Base-by-base conservation (phyloP, 1,140 invertebrate genomes). In the Diploscapter pachys region DNA sequence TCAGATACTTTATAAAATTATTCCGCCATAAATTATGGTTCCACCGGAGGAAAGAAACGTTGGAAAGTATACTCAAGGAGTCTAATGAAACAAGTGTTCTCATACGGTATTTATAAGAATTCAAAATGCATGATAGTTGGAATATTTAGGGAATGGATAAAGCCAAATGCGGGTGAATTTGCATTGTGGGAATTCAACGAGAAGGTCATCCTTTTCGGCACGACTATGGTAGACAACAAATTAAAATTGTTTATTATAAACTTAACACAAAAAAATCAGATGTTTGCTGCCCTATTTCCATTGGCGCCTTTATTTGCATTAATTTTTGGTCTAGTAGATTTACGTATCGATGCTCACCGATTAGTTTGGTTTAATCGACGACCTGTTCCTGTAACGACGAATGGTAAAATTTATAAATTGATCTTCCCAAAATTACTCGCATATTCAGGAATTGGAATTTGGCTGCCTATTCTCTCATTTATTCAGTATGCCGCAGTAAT, bases 281-380 rank as follows among this genome's bases (percentile, higher is more conserved):
- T 76, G 75, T 76, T 76, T 56, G 75, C 75, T n/a, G 50, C 70
- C n/a, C 59, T 76, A n/a, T 76, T 76, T 55, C 75, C 75, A 2
- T 48, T 76, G 11, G 62, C 75, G 48, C 75, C 75, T 8, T 5
- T 76, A 2, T 11, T 76, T 11, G 75, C 75, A 3, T 65, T 76
- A 0, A 55, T 76, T 0, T 72, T 76, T 13, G 75, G 75, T 31
- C 57, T 76, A 31, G 56, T 56, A 3, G 75, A 76, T 72, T 55
- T 76, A 52, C 61, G 75, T 49, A 71, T 76, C 54, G 75, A 76
- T 63, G 75, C 75, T 2, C 61, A 65, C 54, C 68, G 75, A 5
- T 59, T 76, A 4, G 31, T 76, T 51, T 76, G 75, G 75, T 76
- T 76, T 65, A 76, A 76, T 51, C 11, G 75, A 49, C 65, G 67